Evolutionary conservation across 2,888 invertebrate species (phyloP), one percentile per base, ranked within the genome.

Genomic region (Malthinus seriepunctatus): DNA sequence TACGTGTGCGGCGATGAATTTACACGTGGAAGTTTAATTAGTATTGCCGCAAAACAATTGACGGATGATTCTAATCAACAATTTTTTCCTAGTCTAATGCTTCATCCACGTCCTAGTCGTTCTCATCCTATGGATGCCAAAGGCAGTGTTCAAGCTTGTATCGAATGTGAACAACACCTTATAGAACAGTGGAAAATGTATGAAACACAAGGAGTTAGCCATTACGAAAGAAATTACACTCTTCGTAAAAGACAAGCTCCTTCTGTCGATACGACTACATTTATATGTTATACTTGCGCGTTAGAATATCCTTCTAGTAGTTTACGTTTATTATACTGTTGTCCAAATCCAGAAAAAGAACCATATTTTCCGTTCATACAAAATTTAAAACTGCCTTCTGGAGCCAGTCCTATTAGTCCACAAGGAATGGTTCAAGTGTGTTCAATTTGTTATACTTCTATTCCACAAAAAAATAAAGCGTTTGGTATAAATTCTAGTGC

Each of bases 1-100:
- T 94, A 93, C 79, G 90, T 93, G 10, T 94, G 94, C 79, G 94
- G 94, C 12, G 93, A 93, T 76, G 93, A 93, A 78, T 91, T 89
- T 78, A 86, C 88, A 67, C 86, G 91, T 56, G 93, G 93, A 64
- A 90, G 92, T 64, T 83, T 93, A 31, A 86, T 86, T 73, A 89
- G 90, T 68, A 82, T 87, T 49, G 83, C 83, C 57, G 83, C 85
- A 15, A 85, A 85, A 70, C 84, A 82, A 65, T 73, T 81, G 67
- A 76, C 79, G 55, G 78, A 78, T 48, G 71, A 74, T n/a, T 73
- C 72, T 3, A 64, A 73, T 63, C 72, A 83, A 81, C 84, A 89
- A 53, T 90, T 89, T 80, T 90, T 90, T 81, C 88, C 90, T 0
- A 86, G 87, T 67, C 85, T 82, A 82, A 88, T 79, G 85, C 86